Evolutionary conservation across 2,797 vertebrate genomes (phyloP).

Genomic region (Allenopithecus nigroviridis): DNA sequence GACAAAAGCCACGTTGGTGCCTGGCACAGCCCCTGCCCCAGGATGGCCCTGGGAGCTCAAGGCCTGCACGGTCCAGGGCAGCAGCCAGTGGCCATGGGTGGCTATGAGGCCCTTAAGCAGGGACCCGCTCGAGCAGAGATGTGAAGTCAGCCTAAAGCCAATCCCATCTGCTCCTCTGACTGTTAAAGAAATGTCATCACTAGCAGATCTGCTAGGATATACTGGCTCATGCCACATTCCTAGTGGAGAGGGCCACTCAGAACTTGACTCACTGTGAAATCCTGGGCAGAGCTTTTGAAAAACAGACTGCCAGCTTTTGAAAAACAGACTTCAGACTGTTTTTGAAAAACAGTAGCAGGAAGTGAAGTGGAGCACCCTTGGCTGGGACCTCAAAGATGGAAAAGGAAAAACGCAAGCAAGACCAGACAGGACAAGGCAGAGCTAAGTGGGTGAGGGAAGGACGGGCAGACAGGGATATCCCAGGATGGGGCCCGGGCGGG

Average conservation of each 20-base stretch:
- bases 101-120: background rate
- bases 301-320: background rate
- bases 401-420: background rate
- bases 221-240: background rate
- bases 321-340: background rate
- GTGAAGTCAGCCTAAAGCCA: background rate
- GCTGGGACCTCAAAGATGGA: background rate
- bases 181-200: background rate
- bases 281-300: background rate
- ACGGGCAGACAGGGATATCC: background rate
- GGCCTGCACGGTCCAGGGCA: background rate
- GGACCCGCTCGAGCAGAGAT: background rate
- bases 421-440: background rate
- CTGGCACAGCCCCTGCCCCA: too few relatives aligned
- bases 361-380: background rate
- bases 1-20: background rate
- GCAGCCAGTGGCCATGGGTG: background rate
- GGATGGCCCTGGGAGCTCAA: background rate
- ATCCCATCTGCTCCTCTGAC: background rate
- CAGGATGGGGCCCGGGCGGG: background rate
- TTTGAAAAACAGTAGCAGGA: too few relatives aligned
- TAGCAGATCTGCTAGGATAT: background rate
- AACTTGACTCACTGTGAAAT: background rate
- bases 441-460: too few relatives aligned
- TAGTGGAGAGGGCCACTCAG: background rate